phyloP scores from a whole-genome alignment of 1,140 invertebrate genomes.

The Saccostrea glomerata region DNA sequence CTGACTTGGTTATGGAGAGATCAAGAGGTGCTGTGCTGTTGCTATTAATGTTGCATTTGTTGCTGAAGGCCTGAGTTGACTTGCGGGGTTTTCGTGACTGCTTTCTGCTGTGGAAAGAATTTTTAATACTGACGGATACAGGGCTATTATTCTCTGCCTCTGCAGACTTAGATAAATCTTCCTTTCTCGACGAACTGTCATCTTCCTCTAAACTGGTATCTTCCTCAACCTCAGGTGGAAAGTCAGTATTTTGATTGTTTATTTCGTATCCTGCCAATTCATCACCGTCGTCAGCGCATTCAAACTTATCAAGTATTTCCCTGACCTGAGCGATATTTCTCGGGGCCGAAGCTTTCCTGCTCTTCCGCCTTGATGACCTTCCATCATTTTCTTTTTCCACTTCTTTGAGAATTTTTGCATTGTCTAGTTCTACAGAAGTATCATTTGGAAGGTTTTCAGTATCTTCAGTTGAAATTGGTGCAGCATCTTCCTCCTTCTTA shows the following conservation, averaged over 20 bases:
- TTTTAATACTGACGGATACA: constrained; percentile 32
- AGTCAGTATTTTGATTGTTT: constrained; percentile 69
- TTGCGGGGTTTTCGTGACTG: constrained; percentile 51
- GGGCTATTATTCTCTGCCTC: neutral
- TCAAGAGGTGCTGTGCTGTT: constrained; percentile 56
- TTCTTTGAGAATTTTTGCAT: neutral
- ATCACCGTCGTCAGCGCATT: constrained; percentile 61
- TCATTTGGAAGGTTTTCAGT: neutral
- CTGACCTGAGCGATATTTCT: constrained; percentile 65
- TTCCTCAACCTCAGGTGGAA: constrained; percentile 60
- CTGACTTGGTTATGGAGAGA: constrained; percentile 56
- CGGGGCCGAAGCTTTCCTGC: constrained; percentile 63
- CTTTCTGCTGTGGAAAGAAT: constrained; percentile 26
- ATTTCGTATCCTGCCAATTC: constrained; percentile 67
- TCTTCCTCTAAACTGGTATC: constrained; percentile 43
- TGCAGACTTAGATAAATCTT: constrained; percentile 25
- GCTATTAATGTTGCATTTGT: too few species aligned
- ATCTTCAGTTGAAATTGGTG: neutral
- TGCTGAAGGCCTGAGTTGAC: constrained; percentile 21
- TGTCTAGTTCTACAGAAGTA: neutral
- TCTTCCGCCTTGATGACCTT: constrained; percentile 57
- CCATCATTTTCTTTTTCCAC: neutral
- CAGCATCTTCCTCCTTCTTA: neutral
- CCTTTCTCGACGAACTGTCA: constrained; percentile 37
- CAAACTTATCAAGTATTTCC: constrained; percentile 58